These are phyloP conservation scores for Eutolmus rufibarbis DNA, from an alignment of 2,888 invertebrate species.

Conservation along the genomic window DNA sequence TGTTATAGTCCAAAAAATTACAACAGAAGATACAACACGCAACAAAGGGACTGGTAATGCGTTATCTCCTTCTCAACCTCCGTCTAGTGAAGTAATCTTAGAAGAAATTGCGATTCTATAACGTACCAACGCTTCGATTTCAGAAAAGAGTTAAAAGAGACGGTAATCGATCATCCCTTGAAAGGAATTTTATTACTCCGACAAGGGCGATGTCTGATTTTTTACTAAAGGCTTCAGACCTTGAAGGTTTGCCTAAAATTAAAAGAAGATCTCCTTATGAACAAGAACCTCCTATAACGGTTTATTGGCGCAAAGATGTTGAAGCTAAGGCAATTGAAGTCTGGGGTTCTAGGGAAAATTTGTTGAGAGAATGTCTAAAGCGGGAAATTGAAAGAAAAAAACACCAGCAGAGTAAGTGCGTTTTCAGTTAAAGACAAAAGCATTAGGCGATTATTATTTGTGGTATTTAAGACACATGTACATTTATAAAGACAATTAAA, in stretches of 20 bases:
- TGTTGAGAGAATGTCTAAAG: slow-evolving; percentile 79
- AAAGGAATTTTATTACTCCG: slow-evolving; percentile 93
- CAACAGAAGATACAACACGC: neutral
- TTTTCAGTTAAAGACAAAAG: neutral
- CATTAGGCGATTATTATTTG: neutral
- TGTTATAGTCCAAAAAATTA: slow-evolving; percentile 57
- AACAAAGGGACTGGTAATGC: neutral
- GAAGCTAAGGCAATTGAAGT: slow-evolving; percentile 83
- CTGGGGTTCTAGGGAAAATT: slow-evolving; percentile 86
- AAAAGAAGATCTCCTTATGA: slow-evolving; percentile 92
- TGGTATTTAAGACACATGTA: too few species aligned
- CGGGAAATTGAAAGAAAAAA: slow-evolving; percentile 80
- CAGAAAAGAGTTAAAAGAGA: neutral
- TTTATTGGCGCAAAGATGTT: slow-evolving; percentile 92
- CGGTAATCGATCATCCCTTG: slow-evolving; percentile 66
- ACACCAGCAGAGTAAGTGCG: slow-evolving; percentile 79
- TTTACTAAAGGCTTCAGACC: slow-evolving; percentile 83
- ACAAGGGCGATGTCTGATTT: slow-evolving; percentile 92
- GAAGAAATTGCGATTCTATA: neutral
- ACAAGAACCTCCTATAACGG: slow-evolving; percentile 90
- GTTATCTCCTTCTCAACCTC: too few species aligned
- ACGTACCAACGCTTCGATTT: neutral
- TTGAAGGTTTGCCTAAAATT: slow-evolving; percentile 86
- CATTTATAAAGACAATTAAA: neutral
- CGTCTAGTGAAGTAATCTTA: neutral